phyloP scores from a whole-genome alignment of 37 sponge, comb jelly and placozoan genomes.

The Ianthella basta region DNA sequence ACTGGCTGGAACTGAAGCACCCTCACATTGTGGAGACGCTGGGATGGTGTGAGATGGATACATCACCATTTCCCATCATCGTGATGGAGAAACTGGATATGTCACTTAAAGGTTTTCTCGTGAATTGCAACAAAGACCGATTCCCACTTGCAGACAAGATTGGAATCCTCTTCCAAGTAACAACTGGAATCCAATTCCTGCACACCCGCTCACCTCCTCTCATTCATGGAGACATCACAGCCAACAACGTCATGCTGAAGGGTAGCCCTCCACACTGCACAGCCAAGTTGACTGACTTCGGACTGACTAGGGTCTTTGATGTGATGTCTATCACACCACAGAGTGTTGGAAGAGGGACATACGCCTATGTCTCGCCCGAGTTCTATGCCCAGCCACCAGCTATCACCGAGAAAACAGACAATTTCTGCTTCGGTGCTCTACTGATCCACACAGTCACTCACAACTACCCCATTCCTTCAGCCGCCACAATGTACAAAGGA shows the following conservation, averaged over 20 bases:
- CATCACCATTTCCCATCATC: neutral
- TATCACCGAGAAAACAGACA: constrained; percentile 37
- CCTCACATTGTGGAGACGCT: neutral
- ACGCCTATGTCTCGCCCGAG: constrained; percentile 50
- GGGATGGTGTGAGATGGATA: neutral
- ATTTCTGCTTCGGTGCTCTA: constrained; percentile 43
- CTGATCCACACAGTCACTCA: constrained; percentile 46
- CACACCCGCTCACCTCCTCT: neutral
- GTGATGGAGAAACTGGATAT: constrained; percentile 4
- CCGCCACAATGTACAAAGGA: neutral
- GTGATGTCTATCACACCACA: neutral
- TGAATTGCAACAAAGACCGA: neutral
- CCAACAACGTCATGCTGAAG: neutral
- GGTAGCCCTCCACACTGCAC: neutral
- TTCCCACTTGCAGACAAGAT: neutral
- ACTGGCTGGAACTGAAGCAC: neutral
- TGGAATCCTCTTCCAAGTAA: neutral
- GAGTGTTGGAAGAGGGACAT: constrained; percentile 2
- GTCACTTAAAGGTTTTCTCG: neutral
- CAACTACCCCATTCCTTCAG: neutral
- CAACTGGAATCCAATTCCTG: neutral
- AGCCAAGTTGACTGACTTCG: neutral
- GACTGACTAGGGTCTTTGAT: neutral
- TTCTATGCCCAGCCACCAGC: neutral
- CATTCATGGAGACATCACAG: constrained; percentile 8